Percentiles rank a stretch among this genome's conserved stretches.
phyloP scores from a whole-genome alignment of 2,888 invertebrate species.

The Cinara cedri region DNA sequence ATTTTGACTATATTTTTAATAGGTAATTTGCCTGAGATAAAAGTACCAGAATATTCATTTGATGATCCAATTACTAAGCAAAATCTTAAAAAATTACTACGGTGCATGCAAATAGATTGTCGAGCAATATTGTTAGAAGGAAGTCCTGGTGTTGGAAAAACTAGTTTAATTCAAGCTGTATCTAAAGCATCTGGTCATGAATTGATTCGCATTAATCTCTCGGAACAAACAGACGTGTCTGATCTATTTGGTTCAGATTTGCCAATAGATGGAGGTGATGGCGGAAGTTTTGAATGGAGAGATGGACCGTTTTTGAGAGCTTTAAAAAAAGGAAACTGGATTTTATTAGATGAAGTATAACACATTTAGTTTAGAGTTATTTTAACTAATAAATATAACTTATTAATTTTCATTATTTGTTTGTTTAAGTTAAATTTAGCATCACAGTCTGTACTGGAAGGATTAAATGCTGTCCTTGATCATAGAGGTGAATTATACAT shows the following conservation, averaged over 20 bases:
- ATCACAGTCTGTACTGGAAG: conserved; percentile 97
- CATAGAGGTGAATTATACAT: conserved; percentile 95
- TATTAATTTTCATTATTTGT: background rate
- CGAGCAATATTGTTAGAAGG: conserved; percentile 95
- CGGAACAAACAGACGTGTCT: conserved; percentile 97
- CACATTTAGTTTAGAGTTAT: conserved; percentile 1
- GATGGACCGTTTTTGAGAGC: conserved; percentile 96
- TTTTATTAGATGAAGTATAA: conserved; percentile 86
- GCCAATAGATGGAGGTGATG: conserved; percentile 84
- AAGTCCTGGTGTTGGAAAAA: conserved; percentile 98
- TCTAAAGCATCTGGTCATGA: conserved; percentile 83
- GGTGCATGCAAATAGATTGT: conserved; percentile 82
- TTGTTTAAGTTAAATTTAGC: conserved; percentile 82
- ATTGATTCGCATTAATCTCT: conserved; percentile 92
- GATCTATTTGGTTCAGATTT: conserved; percentile 98
- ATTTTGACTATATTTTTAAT: background rate
- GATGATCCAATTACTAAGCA: conserved; percentile 78
- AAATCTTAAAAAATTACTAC: conserved; percentile 83
- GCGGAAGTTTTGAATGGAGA: conserved; percentile 91
- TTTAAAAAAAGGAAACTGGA: conserved; percentile 91
- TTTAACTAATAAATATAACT: background rate
- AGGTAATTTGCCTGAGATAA: conserved; percentile 40
- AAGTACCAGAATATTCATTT: conserved; percentile 69
- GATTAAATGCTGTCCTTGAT: conserved; percentile 97
- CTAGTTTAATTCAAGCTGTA: conserved; percentile 88